Evolutionary conservation across 2,113 vertebrate species (phyloP), one percentile per base, ranked within the genome.

Genomic region (Pituophis catenifer): DNA sequence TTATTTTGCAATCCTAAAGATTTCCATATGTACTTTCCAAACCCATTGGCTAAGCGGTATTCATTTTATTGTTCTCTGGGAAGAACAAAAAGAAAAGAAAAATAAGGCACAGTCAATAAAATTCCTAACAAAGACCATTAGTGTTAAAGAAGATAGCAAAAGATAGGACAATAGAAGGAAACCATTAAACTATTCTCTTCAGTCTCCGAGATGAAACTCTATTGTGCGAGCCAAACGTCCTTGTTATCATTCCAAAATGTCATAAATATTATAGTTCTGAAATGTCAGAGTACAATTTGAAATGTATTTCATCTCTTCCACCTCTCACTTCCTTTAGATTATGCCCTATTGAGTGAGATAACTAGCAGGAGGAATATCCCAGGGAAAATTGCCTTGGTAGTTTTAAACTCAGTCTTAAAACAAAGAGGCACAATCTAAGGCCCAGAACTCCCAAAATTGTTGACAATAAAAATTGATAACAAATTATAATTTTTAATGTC

Each of bases 151-250:
- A 97, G 96, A 95, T 92, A 97, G 95, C 92, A 89, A 94, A 96
- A 96, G 95, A 94, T 53, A 94, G 95, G 94, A 97, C 97, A 98
- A 97, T 94, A 94, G 96, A 92, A 96, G 97, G 97, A 98, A 97
- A 94, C 92, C 92, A 87, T 91, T 93, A 93, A 96, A 95, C 97
- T 88, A 94, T 95, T 96, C 94, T 94, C 94, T 95, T 95, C 96
- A 81, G 2, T 95, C 96, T 96, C 58, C 92, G 4, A n/a, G 86
- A 96, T 94, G 94, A 0, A 23, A 87, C 48, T 93, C 94, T 92
- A 94, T 57, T 88, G 53, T 38, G 58, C 15, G 91, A 87, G 89
- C 85, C 29, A 53, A 96, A 94, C 53, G 33, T 86, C 90, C 70
- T 93, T 8, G 11, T 93, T 89, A 93, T 90, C 48, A 91, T 88